Evolutionary conservation across 2,888 invertebrate species (phyloP).

Genomic region (Erebia epiphron): DNA sequence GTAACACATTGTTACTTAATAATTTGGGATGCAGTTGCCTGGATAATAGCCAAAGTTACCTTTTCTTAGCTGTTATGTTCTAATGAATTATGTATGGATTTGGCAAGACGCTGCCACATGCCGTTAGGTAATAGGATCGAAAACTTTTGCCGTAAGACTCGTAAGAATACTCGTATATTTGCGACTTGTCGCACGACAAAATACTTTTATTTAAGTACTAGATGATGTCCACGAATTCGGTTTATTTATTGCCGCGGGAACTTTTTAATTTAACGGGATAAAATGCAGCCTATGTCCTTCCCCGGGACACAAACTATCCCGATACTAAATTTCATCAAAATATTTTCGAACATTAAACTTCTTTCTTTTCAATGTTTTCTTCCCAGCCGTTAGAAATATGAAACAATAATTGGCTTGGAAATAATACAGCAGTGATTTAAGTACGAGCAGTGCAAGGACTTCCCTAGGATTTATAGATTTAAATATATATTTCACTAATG

Average conservation of each 20-base stretch:
- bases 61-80: conserved; percentile 29
- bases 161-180: no score
- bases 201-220: no score
- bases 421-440: no score
- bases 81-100: conserved; percentile 33
- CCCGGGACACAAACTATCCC: no score
- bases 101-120: conserved; percentile 23
- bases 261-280: no score
- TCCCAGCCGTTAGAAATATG: background rate
- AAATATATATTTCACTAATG: no score
- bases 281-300: no score
- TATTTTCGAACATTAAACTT: background rate
- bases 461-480: no score
- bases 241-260: no score
- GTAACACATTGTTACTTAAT: conserved; percentile 28
- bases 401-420: background rate
- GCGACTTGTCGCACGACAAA: background rate
- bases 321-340: no score
- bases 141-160: background rate
- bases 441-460: no score
- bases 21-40: conserved; percentile 28
- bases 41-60: conserved; percentile 33
- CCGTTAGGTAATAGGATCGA: conserved; percentile 24
- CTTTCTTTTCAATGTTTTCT: background rate
- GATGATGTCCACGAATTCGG: no score